These are phyloP conservation scores for Leucoraja erinaceus DNA, from an alignment of 2,113 vertebrate genomes.

Conservation along the genomic window DNA sequence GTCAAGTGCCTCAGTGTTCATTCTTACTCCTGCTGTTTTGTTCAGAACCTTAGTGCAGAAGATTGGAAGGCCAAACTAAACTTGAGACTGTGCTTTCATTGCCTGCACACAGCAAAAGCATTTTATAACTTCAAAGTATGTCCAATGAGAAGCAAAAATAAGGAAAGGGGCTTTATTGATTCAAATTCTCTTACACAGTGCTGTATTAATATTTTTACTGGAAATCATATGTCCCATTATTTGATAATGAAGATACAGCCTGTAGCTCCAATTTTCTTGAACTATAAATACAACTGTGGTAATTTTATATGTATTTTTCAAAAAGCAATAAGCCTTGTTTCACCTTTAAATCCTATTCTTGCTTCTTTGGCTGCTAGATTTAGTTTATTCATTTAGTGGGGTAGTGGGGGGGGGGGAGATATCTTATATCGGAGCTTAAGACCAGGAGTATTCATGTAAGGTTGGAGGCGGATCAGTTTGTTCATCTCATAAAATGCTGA, in stretches of 20 bases:
- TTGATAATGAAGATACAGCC: not conserved
- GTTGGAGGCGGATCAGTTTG: not conserved
- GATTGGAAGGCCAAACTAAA: not conserved
- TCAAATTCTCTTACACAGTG: no score
- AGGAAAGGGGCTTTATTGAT: not conserved
- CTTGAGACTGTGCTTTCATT: not conserved
- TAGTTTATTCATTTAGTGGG: not conserved
- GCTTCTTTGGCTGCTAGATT: not conserved
- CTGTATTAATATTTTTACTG: not conserved
- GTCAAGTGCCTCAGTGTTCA: not conserved
- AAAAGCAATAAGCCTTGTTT: no score
- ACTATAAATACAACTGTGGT: not conserved
- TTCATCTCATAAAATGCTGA: not conserved
- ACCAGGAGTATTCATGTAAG: not conserved
- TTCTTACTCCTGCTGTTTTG: not conserved
- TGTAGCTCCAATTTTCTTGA: not conserved
- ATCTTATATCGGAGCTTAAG: not conserved
- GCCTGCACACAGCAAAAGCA: not conserved
- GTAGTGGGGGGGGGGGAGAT: not conserved
- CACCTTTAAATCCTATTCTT: no score
- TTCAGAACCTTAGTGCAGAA: not conserved
- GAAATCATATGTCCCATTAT: not conserved
- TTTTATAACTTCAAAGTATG: not conserved
- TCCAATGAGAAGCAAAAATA: not conserved
- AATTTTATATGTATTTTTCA: not conserved